These are phyloP conservation scores for Spongilla lacustris DNA, from an alignment of 37 sponge, comb jelly and placozoan genomes.

Conservation along the genomic window DNA sequence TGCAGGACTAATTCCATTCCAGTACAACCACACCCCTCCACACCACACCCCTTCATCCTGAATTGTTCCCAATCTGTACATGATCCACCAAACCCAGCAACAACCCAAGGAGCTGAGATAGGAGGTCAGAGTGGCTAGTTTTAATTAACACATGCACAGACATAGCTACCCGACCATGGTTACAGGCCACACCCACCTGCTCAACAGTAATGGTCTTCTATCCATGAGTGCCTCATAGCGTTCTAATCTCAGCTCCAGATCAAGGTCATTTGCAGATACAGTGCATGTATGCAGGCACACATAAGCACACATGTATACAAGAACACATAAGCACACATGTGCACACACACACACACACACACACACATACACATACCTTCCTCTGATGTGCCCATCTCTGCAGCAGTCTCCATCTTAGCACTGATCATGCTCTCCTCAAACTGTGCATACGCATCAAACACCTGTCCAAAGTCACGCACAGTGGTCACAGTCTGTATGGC, in stretches of 20 bases:
- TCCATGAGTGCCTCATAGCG: slow-evolving; percentile 96
- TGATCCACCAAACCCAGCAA: no score
- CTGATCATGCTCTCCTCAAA: slow-evolving; percentile 98
- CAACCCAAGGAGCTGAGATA: no score
- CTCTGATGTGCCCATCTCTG: slow-evolving; percentile 74
- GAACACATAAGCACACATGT: neutral
- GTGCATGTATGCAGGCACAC: no score
- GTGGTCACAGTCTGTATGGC: slow-evolving; percentile 94
- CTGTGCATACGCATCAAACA: slow-evolving; percentile 97
- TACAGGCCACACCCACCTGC: slow-evolving; percentile 55
- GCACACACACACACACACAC: slow-evolving; percentile 5
- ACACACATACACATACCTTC: slow-evolving; percentile 63
- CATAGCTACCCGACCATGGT: neutral
- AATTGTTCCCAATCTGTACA: no score
- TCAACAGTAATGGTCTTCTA: slow-evolving; percentile 89
- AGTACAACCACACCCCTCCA: no score
- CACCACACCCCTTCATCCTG: no score
- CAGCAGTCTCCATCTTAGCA: slow-evolving; percentile 89
- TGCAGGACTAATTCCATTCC: no score
- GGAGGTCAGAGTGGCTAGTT: no score
- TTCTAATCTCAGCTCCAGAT: slow-evolving; percentile 88
- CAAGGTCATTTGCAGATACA: slow-evolving; percentile 77
- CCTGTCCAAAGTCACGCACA: slow-evolving; percentile 97
- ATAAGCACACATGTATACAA: no score
- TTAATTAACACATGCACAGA: neutral